These are phyloP conservation scores for Chaenocephalus aceratus DNA, from an alignment of 2,113 vertebrate genomes.

Conservation along the genomic window DNA sequence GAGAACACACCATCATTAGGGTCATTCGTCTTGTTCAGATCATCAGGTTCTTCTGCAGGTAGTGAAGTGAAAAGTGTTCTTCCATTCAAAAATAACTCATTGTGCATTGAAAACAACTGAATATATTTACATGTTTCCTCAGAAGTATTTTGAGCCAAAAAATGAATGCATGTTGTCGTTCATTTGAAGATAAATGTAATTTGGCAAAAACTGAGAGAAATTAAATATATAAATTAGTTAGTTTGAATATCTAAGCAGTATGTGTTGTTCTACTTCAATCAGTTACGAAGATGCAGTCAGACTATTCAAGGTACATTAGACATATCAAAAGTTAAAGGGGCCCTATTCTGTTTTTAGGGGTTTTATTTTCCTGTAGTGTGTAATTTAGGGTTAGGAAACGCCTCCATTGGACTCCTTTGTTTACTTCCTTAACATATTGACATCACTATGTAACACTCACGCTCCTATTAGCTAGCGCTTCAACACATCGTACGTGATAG, in stretches of 20 bases:
- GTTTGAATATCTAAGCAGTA: too few species aligned
- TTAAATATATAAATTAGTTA: neutral
- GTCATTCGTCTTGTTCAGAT: neutral
- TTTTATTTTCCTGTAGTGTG: too few species aligned
- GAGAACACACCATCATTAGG: neutral
- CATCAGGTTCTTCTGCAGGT: neutral
- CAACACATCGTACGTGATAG: too few species aligned
- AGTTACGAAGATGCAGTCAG: neutral
- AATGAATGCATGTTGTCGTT: neutral
- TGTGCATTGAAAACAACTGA: too few species aligned
- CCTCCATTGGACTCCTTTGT: too few species aligned
- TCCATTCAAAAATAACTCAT: neutral
- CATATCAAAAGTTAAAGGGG: too few species aligned
- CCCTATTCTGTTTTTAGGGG: too few species aligned
- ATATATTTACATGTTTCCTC: neutral
- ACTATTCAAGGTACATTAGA: too few species aligned
- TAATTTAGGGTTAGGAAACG: too few species aligned
- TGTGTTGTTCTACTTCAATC: neutral
- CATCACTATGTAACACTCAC: too few species aligned
- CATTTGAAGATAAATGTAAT: neutral
- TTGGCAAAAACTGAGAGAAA: neutral
- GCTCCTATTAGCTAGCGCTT: too few species aligned
- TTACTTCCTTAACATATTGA: too few species aligned
- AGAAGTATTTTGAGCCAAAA: neutral
- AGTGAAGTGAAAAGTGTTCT: neutral